A percentile compares a stretch with the other conserved stretches of the same genome.
phyloP scores from a whole-genome alignment of 2,888 invertebrate species.

The Lagria hirta region DNA sequence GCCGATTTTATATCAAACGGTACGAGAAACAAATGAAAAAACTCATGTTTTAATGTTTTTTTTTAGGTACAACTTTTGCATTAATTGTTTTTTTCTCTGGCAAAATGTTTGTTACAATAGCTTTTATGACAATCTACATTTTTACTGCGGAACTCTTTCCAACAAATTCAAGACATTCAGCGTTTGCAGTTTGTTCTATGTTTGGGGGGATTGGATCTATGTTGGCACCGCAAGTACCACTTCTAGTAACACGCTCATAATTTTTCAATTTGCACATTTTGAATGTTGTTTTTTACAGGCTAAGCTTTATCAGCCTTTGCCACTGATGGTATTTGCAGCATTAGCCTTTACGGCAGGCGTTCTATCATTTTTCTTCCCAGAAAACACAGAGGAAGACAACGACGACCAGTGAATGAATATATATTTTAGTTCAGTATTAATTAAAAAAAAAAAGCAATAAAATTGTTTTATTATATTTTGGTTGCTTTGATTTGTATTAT shows the following conservation, averaged over 20 bases:
- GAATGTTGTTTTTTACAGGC: conserved; percentile 49
- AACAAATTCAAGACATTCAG: conserved; percentile 65
- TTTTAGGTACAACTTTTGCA: conserved; percentile 2
- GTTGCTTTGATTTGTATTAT: no score
- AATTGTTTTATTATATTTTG: no score
- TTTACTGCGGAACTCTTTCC: conserved; percentile 69
- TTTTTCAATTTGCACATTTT: conserved; percentile 1
- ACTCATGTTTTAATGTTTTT: background rate
- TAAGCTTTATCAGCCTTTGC: conserved; percentile 56
- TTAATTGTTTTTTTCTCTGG: conserved; percentile 30
- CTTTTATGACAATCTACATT: conserved; percentile 35
- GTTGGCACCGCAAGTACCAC: conserved; percentile 69
- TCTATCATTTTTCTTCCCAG: conserved; percentile 63
- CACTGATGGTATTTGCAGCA: conserved; percentile 62
- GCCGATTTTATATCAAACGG: conserved; percentile 15
- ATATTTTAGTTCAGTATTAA: no score
- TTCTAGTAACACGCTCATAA: conserved; percentile 58
- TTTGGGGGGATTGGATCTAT: conserved; percentile 71
- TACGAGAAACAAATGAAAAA: conserved; percentile 1
- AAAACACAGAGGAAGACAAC: conserved; percentile 54
- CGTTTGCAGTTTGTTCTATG: conserved; percentile 69
- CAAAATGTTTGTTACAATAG: conserved; percentile 36
- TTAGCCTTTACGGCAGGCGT: conserved; percentile 60
- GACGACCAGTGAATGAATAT: no score
- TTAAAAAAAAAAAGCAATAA: no score